A percentile compares a stretch with the other conserved stretches of the same genome.
Evolutionary conservation across 2,888 invertebrate species (phyloP).

Genomic region (Rosalia funebris): DNA sequence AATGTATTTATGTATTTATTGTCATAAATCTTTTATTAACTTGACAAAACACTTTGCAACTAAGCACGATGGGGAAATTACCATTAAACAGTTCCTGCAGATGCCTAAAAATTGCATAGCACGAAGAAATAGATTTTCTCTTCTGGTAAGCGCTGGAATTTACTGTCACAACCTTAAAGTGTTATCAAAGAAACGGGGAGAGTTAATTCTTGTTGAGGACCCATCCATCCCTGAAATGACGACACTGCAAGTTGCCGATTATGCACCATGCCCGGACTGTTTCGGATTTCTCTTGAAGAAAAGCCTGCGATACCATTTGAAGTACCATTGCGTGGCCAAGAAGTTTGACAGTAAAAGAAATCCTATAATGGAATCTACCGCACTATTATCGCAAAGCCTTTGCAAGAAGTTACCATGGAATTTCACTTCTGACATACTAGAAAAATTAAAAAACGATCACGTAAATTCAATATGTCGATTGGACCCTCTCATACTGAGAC

Average conservation of each 20-base stretch:
- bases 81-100: neutral
- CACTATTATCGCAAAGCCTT: neutral
- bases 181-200: neutral
- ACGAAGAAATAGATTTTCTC: neutral
- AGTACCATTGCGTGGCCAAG: neutral
- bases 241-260: neutral
- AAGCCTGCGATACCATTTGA: neutral
- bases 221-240: neutral
- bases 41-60: neutral
- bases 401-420: neutral
- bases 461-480: neutral
- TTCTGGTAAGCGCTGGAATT: neutral
- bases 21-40: neutral
- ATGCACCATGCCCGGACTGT: conserved; percentile 1
- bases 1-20: neutral
- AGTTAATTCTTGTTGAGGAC: neutral
- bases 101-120: neutral
- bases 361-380: neutral
- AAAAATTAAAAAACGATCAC: neutral
- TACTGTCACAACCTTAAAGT: conserved; percentile 2
- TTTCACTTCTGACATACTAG: neutral
- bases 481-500: neutral
- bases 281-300: neutral
- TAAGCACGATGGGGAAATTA: neutral
- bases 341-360: neutral